Evolutionary conservation across 2,888 invertebrate species (phyloP).

Genomic region (Drosophila nigricruria): DNA sequence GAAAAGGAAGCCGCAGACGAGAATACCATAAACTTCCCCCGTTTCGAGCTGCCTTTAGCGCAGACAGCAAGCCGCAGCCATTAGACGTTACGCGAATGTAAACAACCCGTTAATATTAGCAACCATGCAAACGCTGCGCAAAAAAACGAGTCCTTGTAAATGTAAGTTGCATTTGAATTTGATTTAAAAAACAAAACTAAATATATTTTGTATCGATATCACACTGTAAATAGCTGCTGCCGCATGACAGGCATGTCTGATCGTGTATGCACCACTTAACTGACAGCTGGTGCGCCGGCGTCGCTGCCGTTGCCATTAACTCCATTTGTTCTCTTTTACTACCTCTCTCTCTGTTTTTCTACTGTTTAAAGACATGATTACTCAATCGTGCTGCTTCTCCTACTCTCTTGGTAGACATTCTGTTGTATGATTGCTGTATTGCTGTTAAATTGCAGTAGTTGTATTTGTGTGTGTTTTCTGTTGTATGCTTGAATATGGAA

Average conservation of each 20-base stretch:
- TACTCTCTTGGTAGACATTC: background rate
- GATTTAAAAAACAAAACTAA: background rate
- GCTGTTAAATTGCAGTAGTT: background rate
- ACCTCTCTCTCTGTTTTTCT: no score
- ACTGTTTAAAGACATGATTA: no score
- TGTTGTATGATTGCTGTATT: background rate
- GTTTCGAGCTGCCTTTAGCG: slow-evolving; percentile 17
- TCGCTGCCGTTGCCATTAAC: slow-evolving; percentile 40
- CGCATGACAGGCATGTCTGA: slow-evolving; percentile 44
- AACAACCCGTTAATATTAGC: slow-evolving; percentile 77
- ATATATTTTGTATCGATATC: slow-evolving; percentile 46
- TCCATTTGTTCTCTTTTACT: background rate
- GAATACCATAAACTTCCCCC: slow-evolving; percentile 20
- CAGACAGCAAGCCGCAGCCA: slow-evolving; percentile 58
- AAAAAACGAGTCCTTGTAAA: slow-evolving; percentile 97
- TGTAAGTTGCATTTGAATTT: slow-evolving; percentile 89
- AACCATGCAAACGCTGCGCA: slow-evolving; percentile 95
- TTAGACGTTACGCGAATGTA: slow-evolving; percentile 75
- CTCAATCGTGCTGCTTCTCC: background rate
- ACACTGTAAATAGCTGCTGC: background rate
- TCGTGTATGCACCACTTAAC: slow-evolving; percentile 30
- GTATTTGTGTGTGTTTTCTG: background rate
- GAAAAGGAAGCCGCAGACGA: background rate
- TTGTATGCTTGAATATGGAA: background rate
- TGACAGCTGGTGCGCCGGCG: slow-evolving; percentile 74